Evolutionary conservation across 2,113 vertebrate genomes (phyloP), one percentile per base, ranked within the genome.

Genomic region (Alethe diademata): DNA sequence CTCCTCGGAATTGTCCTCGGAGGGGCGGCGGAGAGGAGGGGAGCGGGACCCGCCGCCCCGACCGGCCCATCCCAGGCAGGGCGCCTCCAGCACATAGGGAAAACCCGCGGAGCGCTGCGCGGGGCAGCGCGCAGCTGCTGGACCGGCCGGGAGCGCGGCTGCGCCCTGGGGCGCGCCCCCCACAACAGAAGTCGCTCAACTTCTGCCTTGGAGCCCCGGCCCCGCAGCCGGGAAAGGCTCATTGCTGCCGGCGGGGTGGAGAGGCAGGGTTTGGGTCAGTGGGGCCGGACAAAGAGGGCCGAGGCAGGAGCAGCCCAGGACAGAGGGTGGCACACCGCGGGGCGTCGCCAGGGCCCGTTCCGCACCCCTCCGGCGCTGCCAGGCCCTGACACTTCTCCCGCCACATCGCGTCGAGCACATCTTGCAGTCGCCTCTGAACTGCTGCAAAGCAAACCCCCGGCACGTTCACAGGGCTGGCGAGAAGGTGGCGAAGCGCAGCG

Each of bases 241-340:
- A 0, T 12, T 10, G 45, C 31, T n/a, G 22, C 6, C 45, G 29
- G 2, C 69, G 5, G n/a, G 3, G 53, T 8, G 57, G 7, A 72
- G 25, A 16, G 23, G 29, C 51, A n/a, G 43, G 18, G 33, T 26
- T 79, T 56, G 72, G 56, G 18, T 13, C 83, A 8, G 8, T 1
- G 28, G 66, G 47, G 35, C 24, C 43, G 26, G 22, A 38, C 19
- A 42, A 29, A 9, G 12, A 11, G 36, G 36, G 1, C 17, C 17
- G 61, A 15, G 53, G 38, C 61, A 28, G 45, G n/a, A 29, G 28
- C 43, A 12, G 6, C 36, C 20, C 26, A 2, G 38, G 33, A 13
- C 53, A 29, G 79, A 8, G 65, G 36, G 36, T 17, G 60, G 31
- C 38, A 48, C 23, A 8, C 2, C 6, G 4, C 5, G 62, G 53